Evolutionary conservation across 2,113 vertebrate species (phyloP), one percentile per base, ranked within the genome.

Genomic region (Ceyx margarethae): DNA sequence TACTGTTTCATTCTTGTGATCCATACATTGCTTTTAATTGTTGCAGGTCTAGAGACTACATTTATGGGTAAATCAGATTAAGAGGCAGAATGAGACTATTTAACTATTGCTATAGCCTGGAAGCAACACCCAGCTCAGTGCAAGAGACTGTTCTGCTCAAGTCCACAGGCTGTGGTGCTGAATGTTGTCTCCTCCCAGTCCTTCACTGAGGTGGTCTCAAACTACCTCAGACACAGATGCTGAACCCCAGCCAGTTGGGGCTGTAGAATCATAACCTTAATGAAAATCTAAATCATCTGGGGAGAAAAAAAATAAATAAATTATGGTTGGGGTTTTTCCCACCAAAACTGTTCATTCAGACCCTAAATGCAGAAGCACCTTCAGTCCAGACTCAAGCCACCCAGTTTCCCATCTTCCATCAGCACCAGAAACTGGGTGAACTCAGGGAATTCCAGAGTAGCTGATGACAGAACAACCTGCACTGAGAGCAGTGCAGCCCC

Each of bases 151-250:
- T 6, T 69, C 23, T 61, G 40, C 64, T 74, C 37, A 11, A 12
- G 13, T 50, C 26, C 1, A 51, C 2, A 0, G 12, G 25, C 42
- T 26, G 42, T 17, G 35, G 66, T 15, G n/a, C 37, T n/a, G 18
- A 18, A 19, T 11, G 2, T 5, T 3, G n/a, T 60, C 65, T 66
- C 22, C 33, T 50, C 31, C 23, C 21, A 22, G 15, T 26, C 31
- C 15, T 54, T 60, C 18, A 65, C 28, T 13, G 4, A 21, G 29
- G 26, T 5, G 54, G 56, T 22, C 61, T 42, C 20, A 67, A 81
- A 42, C 25, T 6, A 7, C 18, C 42, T 20, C 11, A 31, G 29
- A 17, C 13, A 29, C 1, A 0, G 10, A 15, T 0, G 8, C 11
- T 26, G 65, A 85, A 46, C 17, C 12, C 3, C 1, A 1, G 45